Evolutionary conservation across 2,888 invertebrate species (phyloP), one percentile per base, ranked within the genome.

Genomic region (Ferrisia virgata): DNA sequence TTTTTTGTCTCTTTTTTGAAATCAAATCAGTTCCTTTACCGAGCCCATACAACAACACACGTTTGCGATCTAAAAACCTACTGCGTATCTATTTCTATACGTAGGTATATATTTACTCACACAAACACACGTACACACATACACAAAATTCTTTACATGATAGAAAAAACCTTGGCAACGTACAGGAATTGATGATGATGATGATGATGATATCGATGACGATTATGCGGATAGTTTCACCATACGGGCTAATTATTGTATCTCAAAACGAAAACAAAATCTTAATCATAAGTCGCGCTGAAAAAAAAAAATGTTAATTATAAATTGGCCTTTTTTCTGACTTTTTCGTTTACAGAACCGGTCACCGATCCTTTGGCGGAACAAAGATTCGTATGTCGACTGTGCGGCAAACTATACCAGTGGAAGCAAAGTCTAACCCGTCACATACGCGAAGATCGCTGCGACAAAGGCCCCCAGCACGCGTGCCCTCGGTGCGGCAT

Each of bases 401-500:
- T 86, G 36, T 96, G 95, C 89, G 94, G 94, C 86, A 95, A 95
- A 90, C 92, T 93, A 87, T 96, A 96, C 91, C 89, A 88, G 13
- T 89, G 91, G 87, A 90, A 90, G 86, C 90, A 89, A 84, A 90
- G 90, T 53, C 87, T 91, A 31, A 89, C 89, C 1, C 87, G 91
- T 8, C 90, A 91, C 86, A 87, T 89, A 18, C 88, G 90, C 22
- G 88, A 88, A 85, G 88, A 88, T 84, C 88, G 89, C 84, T 95
- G 95, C 88, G 91, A 92, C 86, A 93, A 92, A 88, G 91, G 92
- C 87, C 93, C 93, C 25, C 91, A 92, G 88, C 92, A 92, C 90
- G 92, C 92, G 88, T 94, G 93, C 88, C 91, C 91, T 79, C 92
- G 92, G 5, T 89, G 89, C 86, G 88, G 87, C 15, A 87, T 87